Conservation (phyloP, 2,888 invertebrate species). For the Ypsolopha scabrella region DNA sequence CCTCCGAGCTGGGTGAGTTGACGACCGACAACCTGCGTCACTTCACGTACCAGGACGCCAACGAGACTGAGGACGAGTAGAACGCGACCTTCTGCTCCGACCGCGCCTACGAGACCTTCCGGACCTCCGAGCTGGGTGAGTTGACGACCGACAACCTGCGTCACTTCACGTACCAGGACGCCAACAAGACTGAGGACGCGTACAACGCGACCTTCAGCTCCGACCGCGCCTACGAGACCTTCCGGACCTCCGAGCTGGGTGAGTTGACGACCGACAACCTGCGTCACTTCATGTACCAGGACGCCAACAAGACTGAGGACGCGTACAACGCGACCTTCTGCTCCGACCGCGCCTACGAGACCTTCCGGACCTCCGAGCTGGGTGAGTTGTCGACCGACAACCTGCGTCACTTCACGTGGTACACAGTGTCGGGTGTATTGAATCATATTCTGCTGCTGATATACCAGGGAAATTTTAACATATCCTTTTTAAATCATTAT, state of each 20-base stretch:
- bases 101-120: too few species aligned
- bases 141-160: constrained; percentile 55
- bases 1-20: constrained; percentile 36
- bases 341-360: constrained; percentile 43
- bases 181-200: constrained; percentile 26
- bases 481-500: too few species aligned
- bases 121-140: constrained; percentile 42
- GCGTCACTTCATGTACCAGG: constrained; percentile 25
- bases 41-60: constrained; percentile 74
- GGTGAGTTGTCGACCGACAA: constrained; percentile 20
- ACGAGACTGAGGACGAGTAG: too few species aligned
- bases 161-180: constrained; percentile 77
- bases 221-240: constrained; percentile 39
- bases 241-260: constrained; percentile 47
- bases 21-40: constrained; percentile 71
- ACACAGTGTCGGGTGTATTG: too few species aligned
- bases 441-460: too few species aligned
- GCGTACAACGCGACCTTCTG: constrained; percentile 60
- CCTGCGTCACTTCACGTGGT: too few species aligned
- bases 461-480: too few species aligned
- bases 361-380: constrained; percentile 44
- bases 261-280: constrained; percentile 9
- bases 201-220: constrained; percentile 62
- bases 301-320: constrained; percentile 34
- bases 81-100: too few species aligned